Evolutionary conservation across 1,140 invertebrate genomes (phyloP), one percentile per base, ranked within the genome.

Genomic region (Uloborus diversus): DNA sequence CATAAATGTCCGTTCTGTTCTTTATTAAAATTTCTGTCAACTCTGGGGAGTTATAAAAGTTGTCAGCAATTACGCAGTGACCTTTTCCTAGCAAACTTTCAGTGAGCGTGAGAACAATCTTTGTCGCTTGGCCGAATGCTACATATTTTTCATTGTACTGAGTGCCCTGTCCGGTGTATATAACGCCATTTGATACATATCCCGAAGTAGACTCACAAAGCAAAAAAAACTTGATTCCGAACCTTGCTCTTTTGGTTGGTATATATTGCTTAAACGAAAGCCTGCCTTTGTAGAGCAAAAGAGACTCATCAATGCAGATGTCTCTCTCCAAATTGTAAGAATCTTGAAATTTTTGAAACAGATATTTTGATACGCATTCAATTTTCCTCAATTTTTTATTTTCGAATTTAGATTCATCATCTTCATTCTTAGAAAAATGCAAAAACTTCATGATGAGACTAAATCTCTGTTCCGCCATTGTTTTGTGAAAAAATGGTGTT

Each of bases 401-500:
- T 47, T 33, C 20, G 20, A 49, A n/a, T 49, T 32, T 9, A 27
- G 28, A 20, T 49, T 66, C 51, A 49, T 66, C 37, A 66, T 66
- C 64, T 17, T 66, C 64, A 66, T 66, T 66, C 47, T 66, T 66
- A 49, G 37, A 28, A 66, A 66, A 66, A 66, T 66, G 64, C 28
- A 66, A 42, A 66, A 66, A 66, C 64, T 65, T 65, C 35, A 42
- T 65, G 33, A 65, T 33, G 2, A 35, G 35, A 17, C 7, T 3
- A 17, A 62, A 62, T n/a, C 30, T 32, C 5, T 62, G 17, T 62
- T 33, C 35, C 20, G 14, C 14, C 32, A 62, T 62, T 62, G 35
- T 32, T 62, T 62, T 32, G 32, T 25, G 9, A 33, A 62, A 62
- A n/a, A 33, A 33, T 62, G 59, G 59, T 62, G 30, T 62, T 7